phyloP scores from a whole-genome alignment of 2,888 invertebrate genomes.

The Eupsilia transversa region DNA sequence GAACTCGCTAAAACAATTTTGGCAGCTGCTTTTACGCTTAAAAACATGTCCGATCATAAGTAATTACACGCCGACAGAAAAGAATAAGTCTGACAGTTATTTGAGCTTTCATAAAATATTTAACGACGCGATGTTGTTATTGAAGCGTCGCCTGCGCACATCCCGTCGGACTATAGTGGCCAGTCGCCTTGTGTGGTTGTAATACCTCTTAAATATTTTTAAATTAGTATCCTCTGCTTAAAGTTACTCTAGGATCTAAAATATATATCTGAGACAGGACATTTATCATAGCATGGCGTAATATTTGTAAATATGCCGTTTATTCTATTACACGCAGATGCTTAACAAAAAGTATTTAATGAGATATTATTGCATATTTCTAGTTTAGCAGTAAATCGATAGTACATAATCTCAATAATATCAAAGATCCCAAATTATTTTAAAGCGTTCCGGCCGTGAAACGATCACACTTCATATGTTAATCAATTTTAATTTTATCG shows the following conservation, averaged over 20 bases:
- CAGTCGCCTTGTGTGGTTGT: conserved; percentile 87
- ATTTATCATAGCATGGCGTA: conserved; percentile 78
- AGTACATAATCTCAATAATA: conserved; percentile 89
- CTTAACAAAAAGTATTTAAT: conserved; percentile 82
- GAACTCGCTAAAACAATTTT: conserved; percentile 28
- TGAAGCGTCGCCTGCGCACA: conserved; percentile 53
- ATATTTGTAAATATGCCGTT: conserved; percentile 84
- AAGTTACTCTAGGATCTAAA: conserved; percentile 78
- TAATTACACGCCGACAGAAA: conserved; percentile 40
- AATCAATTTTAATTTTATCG: conserved; percentile 90
- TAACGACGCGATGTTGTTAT: conserved; percentile 52
- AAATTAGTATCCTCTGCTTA: conserved; percentile 83
- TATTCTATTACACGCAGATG: conserved; percentile 81
- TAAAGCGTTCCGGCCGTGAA: conserved; percentile 68
- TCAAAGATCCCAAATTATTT: conserved; percentile 87
- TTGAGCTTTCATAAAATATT: conserved; percentile 65
- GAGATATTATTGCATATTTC: conserved; percentile 82
- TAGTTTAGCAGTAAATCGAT: conserved; percentile 88
- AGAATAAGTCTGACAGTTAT: conserved; percentile 47
- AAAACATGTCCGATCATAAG: conserved; percentile 29
- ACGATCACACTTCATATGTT: conserved; percentile 88
- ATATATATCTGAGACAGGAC: conserved; percentile 75
- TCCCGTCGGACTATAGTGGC: conserved; percentile 73
- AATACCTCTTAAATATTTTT: conserved; percentile 82
- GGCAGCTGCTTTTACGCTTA: conserved; percentile 48